Base-by-base conservation (phyloP, 2,888 invertebrate species). In the Didymodactylos carnosus region DNA sequence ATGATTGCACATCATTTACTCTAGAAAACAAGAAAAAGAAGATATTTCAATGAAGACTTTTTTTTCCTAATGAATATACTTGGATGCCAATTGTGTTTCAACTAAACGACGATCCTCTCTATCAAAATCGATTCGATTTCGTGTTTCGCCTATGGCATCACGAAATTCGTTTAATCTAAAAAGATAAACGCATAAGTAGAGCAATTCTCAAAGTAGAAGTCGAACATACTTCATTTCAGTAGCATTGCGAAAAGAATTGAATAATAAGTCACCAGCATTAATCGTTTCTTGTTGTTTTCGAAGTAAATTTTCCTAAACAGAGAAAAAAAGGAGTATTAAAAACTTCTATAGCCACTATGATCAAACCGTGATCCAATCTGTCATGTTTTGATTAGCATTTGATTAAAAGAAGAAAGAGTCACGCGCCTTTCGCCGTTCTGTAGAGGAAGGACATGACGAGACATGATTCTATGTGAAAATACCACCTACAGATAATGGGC, bases 1-100 rank as follows among this genome's bases (percentile, higher is more conserved):
- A 72, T 43, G 78, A 77, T 70, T 79, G 71, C 39, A 79, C 16
- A 19, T 78, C 78, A 27, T 73, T 71, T 27, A 78, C 13, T 73
- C 78, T 78, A 71, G 25, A 19, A 4, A 51, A 40, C 0, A 41
- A 16, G 29, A 5, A 51, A 3, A 27, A 1, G 29, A 14, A n/a
- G 10, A 4, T 25, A 25, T 3, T 4, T 49, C 5, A 13, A 8
- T 49, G 4, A 23, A 0, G 5, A 13, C 4, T 29, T 3, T 27
- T 19, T 11, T 35, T 25, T 27, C 6, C 10, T 29, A 1, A 5
- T 2, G 14, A 3, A 3, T 19, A 11, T 62, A 62, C 62, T 62
- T 62, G 2, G 62, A 62, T 10, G 29, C 14, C 6, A 62, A 35
- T 62, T 62, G 62, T n/a, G 62, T 35, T 35, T 62, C 62, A n/a